Conservation (phyloP, 1,140 invertebrate genomes). For the Danaus melanippus region DNA sequence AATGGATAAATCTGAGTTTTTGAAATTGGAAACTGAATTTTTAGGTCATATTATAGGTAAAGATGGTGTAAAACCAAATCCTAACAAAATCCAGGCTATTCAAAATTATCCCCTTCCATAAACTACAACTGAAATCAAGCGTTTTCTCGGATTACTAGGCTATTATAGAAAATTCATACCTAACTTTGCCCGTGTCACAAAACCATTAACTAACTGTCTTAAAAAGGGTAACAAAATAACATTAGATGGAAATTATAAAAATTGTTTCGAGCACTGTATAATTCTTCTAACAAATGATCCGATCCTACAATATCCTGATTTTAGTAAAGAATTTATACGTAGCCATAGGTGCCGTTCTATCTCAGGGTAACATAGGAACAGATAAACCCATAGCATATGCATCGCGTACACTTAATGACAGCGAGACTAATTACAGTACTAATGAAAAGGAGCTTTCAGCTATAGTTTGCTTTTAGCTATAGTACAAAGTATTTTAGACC, state of each 20-base stretch:
- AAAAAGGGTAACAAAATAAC: conserved; percentile 15
- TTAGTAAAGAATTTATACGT: conserved; percentile 22
- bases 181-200: conserved; percentile 9
- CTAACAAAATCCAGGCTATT: no score
- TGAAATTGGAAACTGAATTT: no score
- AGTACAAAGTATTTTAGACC: conserved; percentile 68
- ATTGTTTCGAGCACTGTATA: conserved; percentile 13
- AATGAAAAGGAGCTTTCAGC: conserved; percentile 54
- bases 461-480: no score
- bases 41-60: no score
- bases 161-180: neutral
- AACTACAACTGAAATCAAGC: no score
- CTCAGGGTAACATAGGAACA: conserved; percentile 25
- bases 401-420: conserved; percentile 14
- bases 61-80: no score
- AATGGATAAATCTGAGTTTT: no score
- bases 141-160: no score
- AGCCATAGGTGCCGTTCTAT: conserved; percentile 32
- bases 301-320: conserved; percentile 26
- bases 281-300: conserved; percentile 16
- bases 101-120: no score
- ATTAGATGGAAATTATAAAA: conserved; percentile 7
- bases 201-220: neutral
- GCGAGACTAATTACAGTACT: conserved; percentile 28
- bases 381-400: conserved; percentile 23